Evolutionary conservation across 2,113 vertebrate genomes (phyloP).

Genomic region (Rostratula benghalensis): DNA sequence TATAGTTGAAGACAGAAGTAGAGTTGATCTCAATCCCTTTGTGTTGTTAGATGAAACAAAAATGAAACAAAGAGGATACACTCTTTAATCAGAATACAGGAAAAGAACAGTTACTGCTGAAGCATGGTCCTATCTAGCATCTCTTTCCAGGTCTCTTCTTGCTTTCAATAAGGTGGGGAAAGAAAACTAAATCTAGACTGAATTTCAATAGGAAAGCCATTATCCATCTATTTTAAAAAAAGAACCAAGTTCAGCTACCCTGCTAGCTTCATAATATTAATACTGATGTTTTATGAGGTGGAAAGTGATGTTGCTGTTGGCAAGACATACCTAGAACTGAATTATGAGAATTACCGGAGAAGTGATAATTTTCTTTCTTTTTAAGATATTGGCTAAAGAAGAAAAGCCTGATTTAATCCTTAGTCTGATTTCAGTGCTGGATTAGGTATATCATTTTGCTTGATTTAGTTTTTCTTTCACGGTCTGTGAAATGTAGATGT

Average conservation of each 20-base stretch:
- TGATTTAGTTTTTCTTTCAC: background rate
- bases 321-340: background rate
- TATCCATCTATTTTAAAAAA: background rate
- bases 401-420: background rate
- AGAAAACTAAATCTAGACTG: background rate
- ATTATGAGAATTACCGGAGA: background rate
- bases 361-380: background rate
- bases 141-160: background rate
- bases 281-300: background rate
- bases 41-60: background rate
- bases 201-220: background rate
- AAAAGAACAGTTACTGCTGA: background rate
- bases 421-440: background rate
- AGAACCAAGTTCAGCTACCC: background rate
- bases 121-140: background rate
- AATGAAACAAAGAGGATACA: background rate
- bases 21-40: background rate
- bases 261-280: background rate
- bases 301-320: background rate
- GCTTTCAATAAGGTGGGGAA: background rate
- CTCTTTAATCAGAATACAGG: background rate
- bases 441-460: background rate
- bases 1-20: background rate
- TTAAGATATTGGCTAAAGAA: background rate
- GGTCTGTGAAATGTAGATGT: background rate